Evolutionary conservation across 2,888 invertebrate genomes (phyloP), one percentile per base, ranked within the genome.

Genomic region (Agrochola litura): DNA sequence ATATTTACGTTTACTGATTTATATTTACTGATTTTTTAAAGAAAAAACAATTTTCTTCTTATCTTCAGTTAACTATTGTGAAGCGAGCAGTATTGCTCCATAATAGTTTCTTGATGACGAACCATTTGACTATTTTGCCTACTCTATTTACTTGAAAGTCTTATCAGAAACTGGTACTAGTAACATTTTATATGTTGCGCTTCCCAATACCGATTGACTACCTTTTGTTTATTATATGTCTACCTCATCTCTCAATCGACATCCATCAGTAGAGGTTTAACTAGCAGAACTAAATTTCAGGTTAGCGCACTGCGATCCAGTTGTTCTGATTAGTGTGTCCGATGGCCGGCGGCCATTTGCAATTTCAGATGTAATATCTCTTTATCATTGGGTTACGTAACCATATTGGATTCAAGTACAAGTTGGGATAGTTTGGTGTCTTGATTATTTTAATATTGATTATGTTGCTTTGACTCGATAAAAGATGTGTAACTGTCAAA

Each of bases 311-410:
- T 71, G 58, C 76, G 69, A 76, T 77, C 71, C 65, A 70, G 72
- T 84, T 82, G 74, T 78, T 61, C 76, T 82, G 77, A 85, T 85
- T 85, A 85, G 73, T 76, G 69, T 80, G 80, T 79, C 73, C 77
- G 49, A 80, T 65, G 64, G 41, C 49, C 83, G 60, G 75, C 77
- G 66, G 77, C 77, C 80, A 85, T 80, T 83, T 85, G 80, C 73
- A 85, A 80, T 83, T 79, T 79, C 76, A 74, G 66, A 69, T 54
- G 58, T 83, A 77, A 83, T 81, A 72, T 64, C 63, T 52, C 43
- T 64, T 64, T 83, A 80, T 63, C 52, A 74, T 72, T 68, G 54
- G 43, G 58, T 81, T 69, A 65, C 60, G 43, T 56, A 14, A 41
- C 60, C 30, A 69, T 81, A 69, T 69, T 73, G 58, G 43, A 73